Conservation (phyloP, 2,888 invertebrate genomes). For the Acronicta psi region DNA sequence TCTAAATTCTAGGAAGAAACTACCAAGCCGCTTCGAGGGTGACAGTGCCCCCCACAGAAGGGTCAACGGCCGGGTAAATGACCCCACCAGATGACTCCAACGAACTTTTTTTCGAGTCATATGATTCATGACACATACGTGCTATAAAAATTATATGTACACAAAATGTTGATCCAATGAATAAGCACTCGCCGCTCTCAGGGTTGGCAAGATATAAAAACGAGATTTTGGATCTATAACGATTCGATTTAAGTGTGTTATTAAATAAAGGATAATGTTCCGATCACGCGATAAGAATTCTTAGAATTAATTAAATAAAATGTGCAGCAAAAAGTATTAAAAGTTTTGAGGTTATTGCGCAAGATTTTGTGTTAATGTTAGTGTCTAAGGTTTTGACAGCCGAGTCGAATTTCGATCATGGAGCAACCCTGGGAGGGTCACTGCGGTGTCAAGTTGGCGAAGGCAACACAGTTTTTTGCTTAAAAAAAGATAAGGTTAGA, state of each 20-base stretch:
- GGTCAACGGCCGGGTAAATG: constrained; percentile 76
- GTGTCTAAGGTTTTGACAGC: constrained; percentile 4
- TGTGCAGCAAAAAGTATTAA: constrained; percentile 23
- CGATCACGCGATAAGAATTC: constrained; percentile 24
- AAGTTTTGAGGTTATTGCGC: constrained; percentile 13
- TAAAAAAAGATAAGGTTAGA: constrained; percentile 40
- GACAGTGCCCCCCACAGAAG: constrained; percentile 48
- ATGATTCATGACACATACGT: constrained; percentile 49
- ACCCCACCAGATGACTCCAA: constrained; percentile 69
- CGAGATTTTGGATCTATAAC: constrained; percentile 29
- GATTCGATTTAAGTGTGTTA: constrained; percentile 30
- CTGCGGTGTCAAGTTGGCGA: constrained; percentile 49
- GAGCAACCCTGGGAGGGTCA: constrained; percentile 48
- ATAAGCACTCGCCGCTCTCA: constrained; percentile 45
- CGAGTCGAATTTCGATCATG: constrained; percentile 16
- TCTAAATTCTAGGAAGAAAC: constrained; percentile 32
- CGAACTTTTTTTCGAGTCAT: constrained; percentile 60
- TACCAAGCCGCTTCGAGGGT: constrained; percentile 39
- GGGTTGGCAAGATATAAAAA: constrained; percentile 44
- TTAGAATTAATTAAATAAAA: constrained; percentile 16
- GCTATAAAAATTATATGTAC: constrained; percentile 33
- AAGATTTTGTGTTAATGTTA: constrained; percentile 15
- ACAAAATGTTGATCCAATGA: constrained; percentile 56
- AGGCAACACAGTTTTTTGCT: constrained; percentile 34
- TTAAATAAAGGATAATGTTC: constrained; percentile 26